Conservation (phyloP, 2,888 invertebrate species). For the Drosophila crucigera region DNA sequence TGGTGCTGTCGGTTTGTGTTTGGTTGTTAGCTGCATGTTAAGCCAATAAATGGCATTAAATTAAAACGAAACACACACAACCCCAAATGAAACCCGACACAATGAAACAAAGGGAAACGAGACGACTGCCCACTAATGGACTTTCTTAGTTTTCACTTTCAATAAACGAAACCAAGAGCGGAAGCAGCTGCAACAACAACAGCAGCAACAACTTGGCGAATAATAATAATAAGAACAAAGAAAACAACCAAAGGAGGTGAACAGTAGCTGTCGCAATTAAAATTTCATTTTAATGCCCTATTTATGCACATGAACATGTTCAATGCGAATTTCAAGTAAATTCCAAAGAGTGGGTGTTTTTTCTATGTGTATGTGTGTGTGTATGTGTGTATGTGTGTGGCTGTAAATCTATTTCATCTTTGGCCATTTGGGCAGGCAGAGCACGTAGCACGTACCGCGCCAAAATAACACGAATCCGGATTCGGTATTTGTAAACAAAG, state of each 20-base stretch:
- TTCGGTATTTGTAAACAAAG: constrained; percentile 67
- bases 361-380: constrained; percentile 2
- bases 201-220: constrained; percentile 13
- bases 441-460: constrained; percentile 65
- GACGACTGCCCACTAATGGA: constrained; percentile 64
- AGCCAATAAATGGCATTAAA: constrained; percentile 74
- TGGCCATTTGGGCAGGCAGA: constrained; percentile 41
- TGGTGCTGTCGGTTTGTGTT: constrained; percentile 21
- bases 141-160: constrained; percentile 56
- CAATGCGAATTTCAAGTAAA: constrained; percentile 44
- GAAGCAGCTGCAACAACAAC: constrained; percentile 31
- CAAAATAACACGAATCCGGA: constrained; percentile 52
- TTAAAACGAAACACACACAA: constrained; percentile 34
- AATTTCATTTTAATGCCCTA: constrained; percentile 69
- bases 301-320: constrained; percentile 57
- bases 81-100: neutral
- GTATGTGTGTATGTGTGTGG: constrained; percentile 2
- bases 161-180: constrained; percentile 29
- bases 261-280: constrained; percentile 73
- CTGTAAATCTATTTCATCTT: constrained; percentile 70
- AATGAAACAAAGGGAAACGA: constrained; percentile 45
- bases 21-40: constrained; percentile 47
- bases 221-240: constrained; percentile 29
- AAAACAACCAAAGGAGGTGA: constrained; percentile 27
- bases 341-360: constrained; percentile 20